Evolutionary conservation across 2,888 invertebrate species (phyloP).

Genomic region (Labia minor): DNA sequence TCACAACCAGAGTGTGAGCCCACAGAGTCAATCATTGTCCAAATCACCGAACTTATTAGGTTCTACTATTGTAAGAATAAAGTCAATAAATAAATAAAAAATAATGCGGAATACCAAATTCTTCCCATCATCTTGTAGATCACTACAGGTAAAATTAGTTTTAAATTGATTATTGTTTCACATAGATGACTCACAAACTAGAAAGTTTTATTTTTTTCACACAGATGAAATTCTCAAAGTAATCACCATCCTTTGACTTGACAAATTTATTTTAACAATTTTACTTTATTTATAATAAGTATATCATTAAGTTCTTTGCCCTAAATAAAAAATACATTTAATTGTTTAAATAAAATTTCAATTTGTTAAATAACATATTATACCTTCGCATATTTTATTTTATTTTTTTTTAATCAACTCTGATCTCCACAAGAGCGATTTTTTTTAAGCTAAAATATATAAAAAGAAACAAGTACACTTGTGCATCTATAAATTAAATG

Average conservation of each 20-base stretch:
- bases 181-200: neutral
- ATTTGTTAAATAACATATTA: neutral
- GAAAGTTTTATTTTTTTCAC: neutral
- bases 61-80: neutral
- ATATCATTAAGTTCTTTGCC: neutral
- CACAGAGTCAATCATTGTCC: conserved; percentile 3
- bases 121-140: neutral
- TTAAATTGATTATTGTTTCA: neutral
- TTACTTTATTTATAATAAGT: neutral
- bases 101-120: neutral
- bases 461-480: neutral
- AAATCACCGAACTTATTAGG: neutral
- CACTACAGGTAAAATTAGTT: conserved; percentile 13
- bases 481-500: conserved; percentile 4
- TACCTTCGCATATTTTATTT: neutral
- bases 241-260: neutral
- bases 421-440: neutral
- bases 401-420: neutral
- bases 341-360: neutral
- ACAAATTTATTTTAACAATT: neutral
- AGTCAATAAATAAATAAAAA: conserved; percentile 17
- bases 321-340: conserved; percentile 7
- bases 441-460: no score
- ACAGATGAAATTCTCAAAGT: conserved; percentile 8
- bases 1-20: conserved; percentile 15